These are phyloP conservation scores for Drosophila lacertosa DNA, from an alignment of 1,140 invertebrate genomes.

Conservation along the genomic window DNA sequence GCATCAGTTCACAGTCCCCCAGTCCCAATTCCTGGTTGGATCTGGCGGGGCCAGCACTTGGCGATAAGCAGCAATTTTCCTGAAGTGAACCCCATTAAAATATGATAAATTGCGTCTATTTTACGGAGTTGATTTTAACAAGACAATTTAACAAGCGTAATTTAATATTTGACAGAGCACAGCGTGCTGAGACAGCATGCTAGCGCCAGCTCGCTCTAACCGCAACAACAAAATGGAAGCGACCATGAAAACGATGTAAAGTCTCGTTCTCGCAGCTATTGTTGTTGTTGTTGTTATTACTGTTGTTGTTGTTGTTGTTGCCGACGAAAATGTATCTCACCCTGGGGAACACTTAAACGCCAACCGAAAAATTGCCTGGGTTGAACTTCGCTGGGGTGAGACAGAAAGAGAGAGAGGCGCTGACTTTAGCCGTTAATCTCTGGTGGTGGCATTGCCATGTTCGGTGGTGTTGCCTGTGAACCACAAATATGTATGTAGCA, in stretches of 20 bases:
- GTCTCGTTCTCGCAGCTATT: slow-evolving; percentile 54
- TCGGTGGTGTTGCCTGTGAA: slow-evolving; percentile 40
- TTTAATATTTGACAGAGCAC: slow-evolving; percentile 82
- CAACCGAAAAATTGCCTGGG: slow-evolving; percentile 78
- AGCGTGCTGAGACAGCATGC: slow-evolving; percentile 24
- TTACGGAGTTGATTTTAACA: slow-evolving; percentile 83
- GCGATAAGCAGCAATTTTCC: slow-evolving; percentile 76
- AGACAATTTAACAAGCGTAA: slow-evolving; percentile 84
- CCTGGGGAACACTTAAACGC: slow-evolving; percentile 83
- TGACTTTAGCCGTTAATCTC: slow-evolving; percentile 80
- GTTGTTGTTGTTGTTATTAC: slow-evolving; percentile 20
- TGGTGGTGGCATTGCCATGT: slow-evolving; percentile 28
- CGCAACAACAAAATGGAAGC: slow-evolving; percentile 75
- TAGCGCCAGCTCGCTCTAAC: slow-evolving; percentile 47
- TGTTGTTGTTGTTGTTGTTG: slow-evolving; percentile 35
- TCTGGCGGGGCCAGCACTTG: slow-evolving; percentile 22
- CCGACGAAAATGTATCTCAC: slow-evolving; percentile 78
- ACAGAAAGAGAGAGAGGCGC: slow-evolving; percentile 38
- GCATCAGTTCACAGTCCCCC: neutral
- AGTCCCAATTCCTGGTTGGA: slow-evolving; percentile 3
- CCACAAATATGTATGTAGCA: slow-evolving; percentile 38
- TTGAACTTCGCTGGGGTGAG: slow-evolving; percentile 20
- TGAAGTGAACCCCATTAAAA: slow-evolving; percentile 80
- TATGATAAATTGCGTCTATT: slow-evolving; percentile 84
- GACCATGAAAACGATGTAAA: slow-evolving; percentile 82